A percentile compares a stretch with the other conserved stretches of the same genome.
These are phyloP conservation scores for Lineus longissimus DNA, from an alignment of 1,140 invertebrate genomes.

Conservation along the genomic window DNA sequence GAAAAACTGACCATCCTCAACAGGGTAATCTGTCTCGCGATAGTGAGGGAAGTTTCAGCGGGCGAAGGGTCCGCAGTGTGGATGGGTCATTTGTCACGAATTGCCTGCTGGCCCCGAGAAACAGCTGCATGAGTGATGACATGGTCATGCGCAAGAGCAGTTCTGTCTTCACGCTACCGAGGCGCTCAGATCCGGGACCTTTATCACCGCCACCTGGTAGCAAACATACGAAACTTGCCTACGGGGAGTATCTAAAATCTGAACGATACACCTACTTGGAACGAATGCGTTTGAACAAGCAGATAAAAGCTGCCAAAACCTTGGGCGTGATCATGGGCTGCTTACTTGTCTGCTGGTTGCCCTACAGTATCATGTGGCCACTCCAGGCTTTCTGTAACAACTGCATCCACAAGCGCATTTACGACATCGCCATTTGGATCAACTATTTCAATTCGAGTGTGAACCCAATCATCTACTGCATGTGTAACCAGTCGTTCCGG, in stretches of 20 bases:
- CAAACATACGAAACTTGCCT: background rate
- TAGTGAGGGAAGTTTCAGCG: too few species aligned
- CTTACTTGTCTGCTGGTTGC: background rate
- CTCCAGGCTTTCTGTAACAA: background rate
- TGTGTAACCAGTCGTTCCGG: constrained; percentile 1
- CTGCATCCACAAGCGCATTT: background rate
- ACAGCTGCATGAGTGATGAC: too few species aligned
- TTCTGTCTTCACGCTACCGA: too few species aligned
- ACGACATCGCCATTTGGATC: constrained; percentile 5
- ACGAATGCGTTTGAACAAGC: background rate
- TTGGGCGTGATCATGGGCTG: background rate
- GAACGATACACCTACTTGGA: constrained; percentile 1
- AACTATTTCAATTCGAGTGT: background rate
- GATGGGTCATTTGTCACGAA: too few species aligned
- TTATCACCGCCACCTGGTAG: too few species aligned
- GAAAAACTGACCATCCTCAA: too few species aligned
- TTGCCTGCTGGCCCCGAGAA: too few species aligned
- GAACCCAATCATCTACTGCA: background rate
- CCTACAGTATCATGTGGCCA: background rate
- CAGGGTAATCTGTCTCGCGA: too few species aligned
- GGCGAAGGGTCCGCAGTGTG: too few species aligned
- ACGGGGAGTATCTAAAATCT: background rate
- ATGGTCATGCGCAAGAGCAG: too few species aligned
- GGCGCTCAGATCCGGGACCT: too few species aligned
- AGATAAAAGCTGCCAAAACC: background rate